These are phyloP conservation scores for Ptilodon capucinus DNA, from an alignment of 2,888 invertebrate genomes.

Conservation along the genomic window DNA sequence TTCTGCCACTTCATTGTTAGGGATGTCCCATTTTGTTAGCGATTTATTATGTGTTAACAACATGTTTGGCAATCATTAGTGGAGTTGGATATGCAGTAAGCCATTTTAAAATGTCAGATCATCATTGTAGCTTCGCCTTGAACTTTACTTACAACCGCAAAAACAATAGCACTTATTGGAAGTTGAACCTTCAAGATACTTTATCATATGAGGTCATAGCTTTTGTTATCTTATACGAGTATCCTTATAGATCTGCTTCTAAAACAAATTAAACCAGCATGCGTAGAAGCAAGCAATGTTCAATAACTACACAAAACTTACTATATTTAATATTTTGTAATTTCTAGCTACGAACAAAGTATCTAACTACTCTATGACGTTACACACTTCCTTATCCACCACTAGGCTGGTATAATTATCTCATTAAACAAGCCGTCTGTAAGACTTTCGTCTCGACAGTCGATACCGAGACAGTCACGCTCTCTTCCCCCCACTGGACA, in stretches of 20 bases:
- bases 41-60: constrained; percentile 13
- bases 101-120: constrained; percentile 6
- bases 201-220: constrained; percentile 1
- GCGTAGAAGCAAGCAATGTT: too few relatives aligned
- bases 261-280: too few relatives aligned
- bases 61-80: constrained; percentile 2
- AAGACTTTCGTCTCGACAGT: constrained; percentile 33
- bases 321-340: too few relatives aligned
- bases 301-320: too few relatives aligned
- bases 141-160: constrained; percentile 30
- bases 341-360: too few relatives aligned
- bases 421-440: background rate
- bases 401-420: background rate
- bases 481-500: constrained; percentile 58
- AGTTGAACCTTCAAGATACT: constrained; percentile 3
- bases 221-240: background rate
- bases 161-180: constrained; percentile 14
- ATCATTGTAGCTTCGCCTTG: constrained; percentile 26
- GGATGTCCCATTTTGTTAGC: constrained; percentile 16
- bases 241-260: background rate
- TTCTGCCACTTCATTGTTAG: constrained; percentile 28
- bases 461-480: constrained; percentile 47
- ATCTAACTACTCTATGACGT: too few relatives aligned
- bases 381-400: too few relatives aligned
- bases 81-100: constrained; percentile 1